Base-by-base conservation (phyloP, 1,140 invertebrate species). In the Neodiprion fabricii region DNA sequence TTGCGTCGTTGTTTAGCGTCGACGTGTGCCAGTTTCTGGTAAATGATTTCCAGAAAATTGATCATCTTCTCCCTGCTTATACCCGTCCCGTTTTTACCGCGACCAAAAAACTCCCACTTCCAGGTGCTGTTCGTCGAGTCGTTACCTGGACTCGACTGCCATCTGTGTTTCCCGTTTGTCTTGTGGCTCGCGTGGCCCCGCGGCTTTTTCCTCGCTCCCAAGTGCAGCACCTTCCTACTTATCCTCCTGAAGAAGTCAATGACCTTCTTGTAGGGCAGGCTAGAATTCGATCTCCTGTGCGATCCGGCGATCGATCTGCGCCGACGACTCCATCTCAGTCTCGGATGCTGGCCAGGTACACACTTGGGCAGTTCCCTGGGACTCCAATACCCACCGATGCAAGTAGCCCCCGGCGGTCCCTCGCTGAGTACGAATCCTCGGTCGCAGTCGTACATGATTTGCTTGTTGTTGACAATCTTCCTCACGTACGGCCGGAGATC, bases 381-480 rank as follows among this genome's bases (percentile, higher is more conserved):
- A 76, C 94, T 95, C 96, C 96, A 98, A 67, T 92, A 90, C 1
- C 96, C 96, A 11, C 96, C 94, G 21, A 98, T 92, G 81, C 97
- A 98, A 0, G 96, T 98, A 0, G 97, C 97, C 7, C 97, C 97
- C 0, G 95, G 95, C 0, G 97, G 96, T 10, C 97, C 97, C 78
- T 95, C 93, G 21, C 92, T 92, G 7, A 98, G 82, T 1, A 95
- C 94, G 81, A 95, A 97, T 0, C 96, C 96, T 82, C 96, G 96
- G 76, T 98, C 93, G 85, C 98, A 99, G 79, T 98, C 96, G 86
- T 98, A 99, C 93, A 97, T 96, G 48, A 99, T 98, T 85, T 98
- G 96, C 78, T 98, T 96, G 82, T 98, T 98, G 85, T 97, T 98
- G 0, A 92, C 91, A n/a, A 93, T 84, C 88, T 96, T 97, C 81